phyloP scores from a whole-genome alignment of 2,113 vertebrate species.

The Perognathus longimembris region DNA sequence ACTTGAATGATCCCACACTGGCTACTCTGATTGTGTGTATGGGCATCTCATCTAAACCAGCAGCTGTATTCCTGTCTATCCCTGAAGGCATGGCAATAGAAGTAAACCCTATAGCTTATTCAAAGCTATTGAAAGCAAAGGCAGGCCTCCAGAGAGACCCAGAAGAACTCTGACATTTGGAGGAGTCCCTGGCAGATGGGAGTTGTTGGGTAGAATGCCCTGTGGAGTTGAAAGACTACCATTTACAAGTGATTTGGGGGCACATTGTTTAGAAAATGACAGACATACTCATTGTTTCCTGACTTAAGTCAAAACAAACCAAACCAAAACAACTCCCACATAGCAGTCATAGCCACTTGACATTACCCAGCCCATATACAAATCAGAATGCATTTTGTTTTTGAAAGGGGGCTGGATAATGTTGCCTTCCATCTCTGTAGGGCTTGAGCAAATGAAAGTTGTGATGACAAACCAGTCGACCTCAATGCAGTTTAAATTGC shows the following conservation, averaged over 20 bases:
- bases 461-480: conserved; percentile 3
- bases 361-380: conserved; percentile 52
- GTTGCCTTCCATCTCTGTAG: conserved; percentile 23
- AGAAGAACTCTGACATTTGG: conserved; percentile 51
- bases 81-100: conserved; percentile 53
- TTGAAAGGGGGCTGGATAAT: conserved; percentile 37
- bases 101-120: neutral
- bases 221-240: conserved; percentile 35
- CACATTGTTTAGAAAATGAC: conserved; percentile 65
- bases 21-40: conserved; percentile 5
- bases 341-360: conserved; percentile 57
- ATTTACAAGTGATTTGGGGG: conserved; percentile 31
- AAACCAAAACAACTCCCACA: conserved; percentile 63
- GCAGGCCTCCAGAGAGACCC: conserved; percentile 64
- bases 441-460: conserved; percentile 26
- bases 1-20: neutral
- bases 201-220: neutral
- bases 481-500: conserved; percentile 30
- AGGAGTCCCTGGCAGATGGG: conserved; percentile 16
- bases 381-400: conserved; percentile 54
- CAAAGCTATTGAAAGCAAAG: conserved; percentile 47
- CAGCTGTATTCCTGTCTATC: conserved; percentile 53
- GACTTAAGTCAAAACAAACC: conserved; percentile 60
- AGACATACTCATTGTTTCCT: conserved; percentile 72
- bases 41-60: conserved; percentile 45